A percentile compares a stretch with the other conserved stretches of the same genome.
Evolutionary conservation across 2,113 vertebrate species (phyloP).

Genomic region (Entomyzon cyanotis): DNA sequence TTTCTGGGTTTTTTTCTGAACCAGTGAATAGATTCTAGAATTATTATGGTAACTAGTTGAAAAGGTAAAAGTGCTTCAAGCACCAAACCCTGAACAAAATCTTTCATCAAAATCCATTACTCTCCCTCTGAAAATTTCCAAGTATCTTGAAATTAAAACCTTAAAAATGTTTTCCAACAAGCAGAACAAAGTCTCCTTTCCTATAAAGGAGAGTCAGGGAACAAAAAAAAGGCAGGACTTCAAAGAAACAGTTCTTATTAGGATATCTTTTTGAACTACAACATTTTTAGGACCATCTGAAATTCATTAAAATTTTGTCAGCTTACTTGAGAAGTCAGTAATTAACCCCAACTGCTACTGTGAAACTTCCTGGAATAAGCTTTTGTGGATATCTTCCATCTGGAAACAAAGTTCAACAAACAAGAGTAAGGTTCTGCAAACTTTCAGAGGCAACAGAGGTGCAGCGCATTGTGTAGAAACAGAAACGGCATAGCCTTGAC

Average conservation of each 20-base stretch:
- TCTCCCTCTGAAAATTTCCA: not conserved
- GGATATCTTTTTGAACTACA: not conserved
- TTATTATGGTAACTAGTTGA: not conserved
- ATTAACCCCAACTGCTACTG: constrained; percentile 3
- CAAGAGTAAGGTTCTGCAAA: not conserved
- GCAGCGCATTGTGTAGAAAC: not conserved
- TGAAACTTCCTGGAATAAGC: not conserved
- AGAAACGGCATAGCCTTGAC: not conserved
- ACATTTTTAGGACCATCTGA: not conserved
- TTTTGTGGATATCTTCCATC: not conserved
- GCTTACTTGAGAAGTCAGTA: not conserved
- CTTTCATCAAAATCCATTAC: not conserved
- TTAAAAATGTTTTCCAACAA: not conserved
- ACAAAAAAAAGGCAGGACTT: constrained; percentile 1
- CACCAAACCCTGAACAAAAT: not conserved
- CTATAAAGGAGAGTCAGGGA: not conserved
- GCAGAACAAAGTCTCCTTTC: not conserved
- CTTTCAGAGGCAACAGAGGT: not conserved
- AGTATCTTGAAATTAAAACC: not conserved
- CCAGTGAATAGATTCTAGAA: not conserved
- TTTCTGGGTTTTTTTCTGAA: not conserved
- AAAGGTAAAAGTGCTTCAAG: not conserved
- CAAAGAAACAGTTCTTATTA: constrained; percentile 2
- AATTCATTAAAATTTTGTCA: not conserved
- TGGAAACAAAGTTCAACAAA: not conserved